These are phyloP conservation scores for Hypanus sabinus DNA, from an alignment of 2,113 vertebrate genomes.

Conservation along the genomic window DNA sequence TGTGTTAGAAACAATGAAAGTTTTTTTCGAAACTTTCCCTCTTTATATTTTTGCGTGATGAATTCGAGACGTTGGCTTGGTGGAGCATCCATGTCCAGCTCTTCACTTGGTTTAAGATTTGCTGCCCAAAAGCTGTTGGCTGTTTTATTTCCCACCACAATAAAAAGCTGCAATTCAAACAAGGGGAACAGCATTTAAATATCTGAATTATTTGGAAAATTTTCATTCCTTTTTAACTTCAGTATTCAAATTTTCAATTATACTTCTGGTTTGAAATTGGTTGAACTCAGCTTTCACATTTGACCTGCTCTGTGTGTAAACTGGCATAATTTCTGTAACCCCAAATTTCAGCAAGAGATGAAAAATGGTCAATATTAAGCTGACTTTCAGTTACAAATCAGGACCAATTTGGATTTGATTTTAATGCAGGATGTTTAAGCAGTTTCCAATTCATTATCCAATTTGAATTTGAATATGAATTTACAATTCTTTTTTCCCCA, in stretches of 20 bases:
- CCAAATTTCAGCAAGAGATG: background rate
- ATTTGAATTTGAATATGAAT: too few species aligned
- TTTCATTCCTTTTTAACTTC: background rate
- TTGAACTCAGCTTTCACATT: too few species aligned
- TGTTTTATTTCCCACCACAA: conserved; percentile 82
- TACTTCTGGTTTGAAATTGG: background rate
- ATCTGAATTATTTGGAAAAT: background rate
- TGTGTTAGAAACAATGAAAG: conserved; percentile 57
- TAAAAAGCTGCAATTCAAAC: conserved; percentile 68
- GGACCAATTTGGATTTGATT: background rate
- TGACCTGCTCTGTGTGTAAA: too few species aligned
- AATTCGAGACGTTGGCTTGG: conserved; percentile 73
- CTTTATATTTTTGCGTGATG: conserved; percentile 83
- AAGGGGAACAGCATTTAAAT: conserved; percentile 28
- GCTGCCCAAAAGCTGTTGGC: conserved; percentile 90
- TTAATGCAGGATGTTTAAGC: background rate
- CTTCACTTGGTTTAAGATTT: conserved; percentile 73
- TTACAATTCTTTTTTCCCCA: background rate
- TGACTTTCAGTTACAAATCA: background rate
- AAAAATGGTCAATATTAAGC: background rate
- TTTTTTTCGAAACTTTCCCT: conserved; percentile 73
- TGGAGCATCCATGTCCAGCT: conserved; percentile 62
- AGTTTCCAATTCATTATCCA: background rate
- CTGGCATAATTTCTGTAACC: background rate
- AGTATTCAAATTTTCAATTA: background rate